phyloP scores from a whole-genome alignment of 2,888 invertebrate genomes.

The Papilio demoleus region DNA sequence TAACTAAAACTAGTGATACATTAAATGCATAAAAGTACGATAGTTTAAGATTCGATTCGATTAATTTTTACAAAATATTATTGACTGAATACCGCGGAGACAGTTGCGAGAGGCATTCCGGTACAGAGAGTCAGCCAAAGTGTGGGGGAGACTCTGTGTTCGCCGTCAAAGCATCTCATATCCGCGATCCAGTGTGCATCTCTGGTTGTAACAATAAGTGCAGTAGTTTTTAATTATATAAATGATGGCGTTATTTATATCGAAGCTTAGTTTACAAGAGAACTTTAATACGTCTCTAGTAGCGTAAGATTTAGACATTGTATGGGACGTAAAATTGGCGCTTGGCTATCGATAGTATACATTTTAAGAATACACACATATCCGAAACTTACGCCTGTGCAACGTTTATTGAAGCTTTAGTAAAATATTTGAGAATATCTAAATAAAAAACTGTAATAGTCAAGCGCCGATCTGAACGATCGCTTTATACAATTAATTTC shows the following conservation, averaged over 20 bases:
- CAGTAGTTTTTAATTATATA: conserved; percentile 76
- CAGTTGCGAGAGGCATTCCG: conserved; percentile 72
- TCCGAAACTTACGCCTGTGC: conserved; percentile 33
- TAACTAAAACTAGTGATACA: conserved; percentile 74
- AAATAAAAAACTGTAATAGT: conserved; percentile 55
- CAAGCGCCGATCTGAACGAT: conserved; percentile 68
- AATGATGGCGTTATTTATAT: conserved; percentile 81
- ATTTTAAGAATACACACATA: conserved; percentile 38
- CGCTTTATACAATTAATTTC: conserved; percentile 71
- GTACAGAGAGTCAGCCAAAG: conserved; percentile 64
- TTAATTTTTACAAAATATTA: conserved; percentile 74
- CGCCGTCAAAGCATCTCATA: conserved; percentile 73
- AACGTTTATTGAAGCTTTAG: conserved; percentile 42
- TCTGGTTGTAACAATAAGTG: conserved; percentile 73
- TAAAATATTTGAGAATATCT: conserved; percentile 40
- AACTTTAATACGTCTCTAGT: conserved; percentile 76
- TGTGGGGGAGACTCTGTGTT: conserved; percentile 68
- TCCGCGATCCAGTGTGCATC: conserved; percentile 69
- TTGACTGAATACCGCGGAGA: conserved; percentile 74
- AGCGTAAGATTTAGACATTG: conserved; percentile 75
- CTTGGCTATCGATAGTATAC: conserved; percentile 63
- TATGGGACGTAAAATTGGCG: conserved; percentile 70
- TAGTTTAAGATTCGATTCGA: conserved; percentile 69
- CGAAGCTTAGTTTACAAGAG: conserved; percentile 76
- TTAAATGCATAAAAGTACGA: conserved; percentile 69